Evolutionary conservation across 2,113 vertebrate genomes (phyloP).

Genomic region (Podilymbus podiceps): DNA sequence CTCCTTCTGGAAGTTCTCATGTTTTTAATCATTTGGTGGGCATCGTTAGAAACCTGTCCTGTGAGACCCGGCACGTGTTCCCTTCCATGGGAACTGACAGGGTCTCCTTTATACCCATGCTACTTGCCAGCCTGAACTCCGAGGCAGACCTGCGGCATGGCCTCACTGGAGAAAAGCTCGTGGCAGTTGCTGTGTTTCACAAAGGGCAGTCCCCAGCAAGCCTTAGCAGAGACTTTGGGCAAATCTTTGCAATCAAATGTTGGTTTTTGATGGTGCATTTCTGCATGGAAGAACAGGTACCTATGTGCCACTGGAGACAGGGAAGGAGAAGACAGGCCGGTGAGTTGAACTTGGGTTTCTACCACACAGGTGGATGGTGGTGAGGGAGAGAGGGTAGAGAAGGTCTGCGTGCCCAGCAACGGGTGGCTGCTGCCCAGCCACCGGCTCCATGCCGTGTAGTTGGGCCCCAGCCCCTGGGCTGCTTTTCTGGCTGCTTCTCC

Average conservation of each 20-base stretch:
- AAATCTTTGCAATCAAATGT: neutral
- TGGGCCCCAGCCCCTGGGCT: neutral
- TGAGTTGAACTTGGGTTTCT: neutral
- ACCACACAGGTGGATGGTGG: accelerated
- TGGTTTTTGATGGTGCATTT: neutral
- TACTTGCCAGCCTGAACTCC: neutral
- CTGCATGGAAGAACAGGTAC: accelerated
- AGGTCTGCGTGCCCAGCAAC: neutral
- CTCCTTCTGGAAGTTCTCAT: neutral
- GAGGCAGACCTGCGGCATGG: neutral
- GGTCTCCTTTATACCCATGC: neutral
- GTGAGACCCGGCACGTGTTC: neutral
- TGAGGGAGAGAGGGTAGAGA: neutral
- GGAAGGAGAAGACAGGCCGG: neutral
- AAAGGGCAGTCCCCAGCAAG: neutral
- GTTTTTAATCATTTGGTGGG: neutral
- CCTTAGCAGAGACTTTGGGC: neutral
- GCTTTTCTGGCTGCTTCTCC: constrained; percentile 21
- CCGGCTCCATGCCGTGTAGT: accelerated
- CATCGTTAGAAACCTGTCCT: neutral
- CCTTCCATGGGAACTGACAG: accelerated
- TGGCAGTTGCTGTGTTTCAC: neutral
- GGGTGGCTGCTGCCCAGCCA: neutral
- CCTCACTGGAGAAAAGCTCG: neutral
- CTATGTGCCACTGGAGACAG: accelerated